phyloP scores from a whole-genome alignment of 2,888 invertebrate genomes.

The Teinopalpus imperialis region DNA sequence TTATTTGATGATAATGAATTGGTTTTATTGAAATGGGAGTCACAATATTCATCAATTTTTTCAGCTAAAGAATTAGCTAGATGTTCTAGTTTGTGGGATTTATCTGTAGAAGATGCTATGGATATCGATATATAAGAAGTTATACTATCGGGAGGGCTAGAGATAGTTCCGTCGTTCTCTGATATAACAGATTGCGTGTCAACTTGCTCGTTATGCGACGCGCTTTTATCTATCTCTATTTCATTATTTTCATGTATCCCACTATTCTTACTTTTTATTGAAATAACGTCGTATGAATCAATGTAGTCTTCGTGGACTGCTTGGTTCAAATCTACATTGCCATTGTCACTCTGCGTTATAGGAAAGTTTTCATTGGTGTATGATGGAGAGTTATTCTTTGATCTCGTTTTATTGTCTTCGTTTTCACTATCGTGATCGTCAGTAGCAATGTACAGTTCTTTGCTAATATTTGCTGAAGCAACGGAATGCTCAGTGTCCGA shows the following conservation, averaged over 20 bases:
- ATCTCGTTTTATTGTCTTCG: slow-evolving; percentile 58
- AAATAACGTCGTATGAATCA: slow-evolving; percentile 55
- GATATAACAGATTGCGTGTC: slow-evolving; percentile 65
- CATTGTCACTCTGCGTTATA: slow-evolving; percentile 55
- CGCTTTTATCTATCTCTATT: slow-evolving; percentile 29
- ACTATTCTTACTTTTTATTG: slow-evolving; percentile 46
- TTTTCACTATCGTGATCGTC: slow-evolving; percentile 65
- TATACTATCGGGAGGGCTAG: slow-evolving; percentile 74
- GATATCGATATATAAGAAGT: slow-evolving; percentile 79
- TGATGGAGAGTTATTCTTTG: slow-evolving; percentile 72
- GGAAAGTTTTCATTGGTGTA: slow-evolving; percentile 71
- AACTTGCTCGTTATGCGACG: slow-evolving; percentile 45
- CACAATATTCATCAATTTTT: slow-evolving; percentile 79
- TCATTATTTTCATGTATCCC: slow-evolving; percentile 37
- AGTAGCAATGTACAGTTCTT: slow-evolving; percentile 66
- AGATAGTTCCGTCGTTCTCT: slow-evolving; percentile 74
- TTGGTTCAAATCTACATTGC: slow-evolving; percentile 43
- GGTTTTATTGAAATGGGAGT: slow-evolving; percentile 68
- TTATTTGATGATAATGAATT: slow-evolving; percentile 51
- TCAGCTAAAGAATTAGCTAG: slow-evolving; percentile 76
- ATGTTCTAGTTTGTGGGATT: slow-evolving; percentile 74
- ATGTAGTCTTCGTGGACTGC: slow-evolving; percentile 39
- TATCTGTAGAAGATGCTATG: slow-evolving; percentile 73
- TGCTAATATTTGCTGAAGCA: slow-evolving; percentile 55
- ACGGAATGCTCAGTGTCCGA: slow-evolving; percentile 70